phyloP scores from a whole-genome alignment of 2,888 invertebrate species.

The Apodemia hepburni region DNA sequence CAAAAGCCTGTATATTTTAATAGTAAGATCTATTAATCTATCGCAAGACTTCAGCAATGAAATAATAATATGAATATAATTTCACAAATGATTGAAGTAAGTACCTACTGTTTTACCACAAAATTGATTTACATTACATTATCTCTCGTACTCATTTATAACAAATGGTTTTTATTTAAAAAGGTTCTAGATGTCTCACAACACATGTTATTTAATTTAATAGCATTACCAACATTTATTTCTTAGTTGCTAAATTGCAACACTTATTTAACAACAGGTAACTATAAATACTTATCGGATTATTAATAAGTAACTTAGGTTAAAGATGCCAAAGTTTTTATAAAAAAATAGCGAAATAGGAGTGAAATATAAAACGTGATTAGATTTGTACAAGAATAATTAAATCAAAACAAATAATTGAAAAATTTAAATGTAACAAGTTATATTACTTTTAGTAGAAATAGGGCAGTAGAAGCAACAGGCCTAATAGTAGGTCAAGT shows the following conservation, averaged over 20 bases:
- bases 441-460: too few species aligned
- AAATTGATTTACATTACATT: background rate
- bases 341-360: background rate
- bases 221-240: background rate
- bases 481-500: too few species aligned
- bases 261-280: background rate
- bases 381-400: too few species aligned
- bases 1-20: background rate
- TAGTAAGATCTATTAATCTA: background rate
- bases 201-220: background rate
- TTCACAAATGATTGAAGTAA: background rate
- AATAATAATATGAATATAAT: too few species aligned
- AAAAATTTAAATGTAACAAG: too few species aligned
- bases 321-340: background rate
- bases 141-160: background rate
- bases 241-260: background rate
- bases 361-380: background rate
- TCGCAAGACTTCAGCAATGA: background rate
- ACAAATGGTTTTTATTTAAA: background rate
- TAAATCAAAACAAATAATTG: too few species aligned
- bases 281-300: background rate
- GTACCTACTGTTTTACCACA: background rate
- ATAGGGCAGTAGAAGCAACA: too few species aligned
- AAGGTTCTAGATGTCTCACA: background rate
- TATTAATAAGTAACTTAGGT: background rate